A percentile compares a stretch with the other conserved stretches of the same genome.
phyloP scores from a whole-genome alignment of 2,797 vertebrate genomes.

The Mustela erminea region DNA sequence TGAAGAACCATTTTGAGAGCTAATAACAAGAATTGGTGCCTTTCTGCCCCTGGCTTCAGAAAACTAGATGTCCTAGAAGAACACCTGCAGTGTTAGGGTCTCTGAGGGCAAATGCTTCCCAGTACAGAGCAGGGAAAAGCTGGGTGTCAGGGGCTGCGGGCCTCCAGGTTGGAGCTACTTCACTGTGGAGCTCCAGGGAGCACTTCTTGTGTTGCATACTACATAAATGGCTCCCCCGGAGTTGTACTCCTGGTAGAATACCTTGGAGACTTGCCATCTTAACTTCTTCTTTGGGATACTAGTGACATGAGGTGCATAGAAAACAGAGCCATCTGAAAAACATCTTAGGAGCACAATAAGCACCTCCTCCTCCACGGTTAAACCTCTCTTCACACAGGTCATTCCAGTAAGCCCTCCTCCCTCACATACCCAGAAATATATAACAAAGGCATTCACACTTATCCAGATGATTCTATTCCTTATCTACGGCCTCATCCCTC shows the following conservation, averaged over 20 bases:
- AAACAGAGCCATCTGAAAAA: constrained; percentile 3
- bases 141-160: background rate
- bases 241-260: constrained; percentile 35
- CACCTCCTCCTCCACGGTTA: background rate
- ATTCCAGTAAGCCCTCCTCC: background rate
- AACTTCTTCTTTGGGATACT: background rate
- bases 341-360: background rate
- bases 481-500: background rate
- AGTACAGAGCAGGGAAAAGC: background rate
- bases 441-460: background rate
- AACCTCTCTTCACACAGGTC: background rate
- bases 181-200: background rate
- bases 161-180: background rate
- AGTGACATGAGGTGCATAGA: background rate
- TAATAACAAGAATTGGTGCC: background rate
- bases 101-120: constrained; percentile 24
- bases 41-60: constrained; percentile 24
- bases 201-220: background rate
- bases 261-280: background rate
- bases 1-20: background rate
- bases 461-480: background rate
- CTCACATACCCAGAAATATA: background rate
- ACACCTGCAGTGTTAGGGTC: background rate
- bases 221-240: constrained; percentile 19
- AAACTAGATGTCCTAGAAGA: background rate